These are phyloP conservation scores for Muscicapa adusta DNA, from an alignment of 2,113 vertebrate species.

Conservation along the genomic window DNA sequence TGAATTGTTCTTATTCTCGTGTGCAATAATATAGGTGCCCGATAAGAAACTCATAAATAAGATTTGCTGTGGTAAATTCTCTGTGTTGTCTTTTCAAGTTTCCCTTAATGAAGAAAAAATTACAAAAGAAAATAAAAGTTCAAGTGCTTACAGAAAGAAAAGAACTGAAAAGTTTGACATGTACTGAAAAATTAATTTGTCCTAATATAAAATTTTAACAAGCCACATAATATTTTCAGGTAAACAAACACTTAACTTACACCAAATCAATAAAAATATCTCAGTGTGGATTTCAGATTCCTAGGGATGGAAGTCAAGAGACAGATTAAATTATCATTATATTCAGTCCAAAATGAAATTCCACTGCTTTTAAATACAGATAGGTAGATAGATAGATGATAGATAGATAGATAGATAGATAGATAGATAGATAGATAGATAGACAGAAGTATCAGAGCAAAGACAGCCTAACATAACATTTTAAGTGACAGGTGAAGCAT, in stretches of 20 bases:
- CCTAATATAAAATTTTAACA: not conserved
- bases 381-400: too few relatives aligned
- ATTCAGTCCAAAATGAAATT: not conserved
- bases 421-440: too few relatives aligned
- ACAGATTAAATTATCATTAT: not conserved
- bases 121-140: constrained; percentile 19
- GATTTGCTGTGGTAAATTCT: not conserved
- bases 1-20: not conserved
- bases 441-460: not conserved
- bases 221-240: not conserved
- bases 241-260: not conserved
- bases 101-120: not conserved
- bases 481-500: not conserved
- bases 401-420: too few relatives aligned
- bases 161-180: not conserved
- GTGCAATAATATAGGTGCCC: not conserved
- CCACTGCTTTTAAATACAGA: not conserved
- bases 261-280: not conserved
- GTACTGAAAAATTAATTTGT: not conserved
- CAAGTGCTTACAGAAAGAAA: not conserved
- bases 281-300: not conserved
- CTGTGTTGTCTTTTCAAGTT: not conserved
- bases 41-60: constrained; percentile 26
- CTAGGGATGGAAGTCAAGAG: not conserved
- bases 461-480: not conserved